Conservation (phyloP, 2,113 vertebrate genomes). For the Pteruthius melanotis region DNA sequence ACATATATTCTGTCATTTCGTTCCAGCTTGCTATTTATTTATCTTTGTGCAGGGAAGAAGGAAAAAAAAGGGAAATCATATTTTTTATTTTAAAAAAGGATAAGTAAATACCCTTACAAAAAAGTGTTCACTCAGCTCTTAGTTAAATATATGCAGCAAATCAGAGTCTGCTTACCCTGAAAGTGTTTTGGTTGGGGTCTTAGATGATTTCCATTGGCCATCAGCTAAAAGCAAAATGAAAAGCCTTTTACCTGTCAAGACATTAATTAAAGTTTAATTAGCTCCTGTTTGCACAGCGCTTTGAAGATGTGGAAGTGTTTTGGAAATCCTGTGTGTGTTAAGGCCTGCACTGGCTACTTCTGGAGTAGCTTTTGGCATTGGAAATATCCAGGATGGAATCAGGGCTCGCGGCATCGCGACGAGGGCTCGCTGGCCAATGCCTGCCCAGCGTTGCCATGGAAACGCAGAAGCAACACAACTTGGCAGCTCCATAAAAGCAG, state of each 20-base stretch:
- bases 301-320: not conserved
- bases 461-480: not conserved
- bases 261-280: slow-evolving; percentile 51
- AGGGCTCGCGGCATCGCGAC: rapidly evolving
- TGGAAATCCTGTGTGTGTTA: not conserved
- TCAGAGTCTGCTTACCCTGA: not conserved
- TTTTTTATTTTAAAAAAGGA: not conserved
- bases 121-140: not conserved
- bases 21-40: slow-evolving; percentile 52
- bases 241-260: not conserved
- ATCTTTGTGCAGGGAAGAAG: not conserved
- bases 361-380: slow-evolving; percentile 5
- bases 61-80: not conserved
- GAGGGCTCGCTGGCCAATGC: not conserved
- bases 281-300: not conserved
- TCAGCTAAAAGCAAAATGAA: not conserved
- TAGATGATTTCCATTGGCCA: not conserved
- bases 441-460: not conserved
- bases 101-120: slow-evolving; percentile 43
- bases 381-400: not conserved
- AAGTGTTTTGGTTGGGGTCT: slow-evolving; percentile 24
- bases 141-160: not conserved
- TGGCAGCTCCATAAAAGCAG: slow-evolving; percentile 4
- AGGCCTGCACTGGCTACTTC: not conserved
- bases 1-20: slow-evolving; percentile 43